These are phyloP conservation scores for Benitochromis conjunctus DNA, from an alignment of 2,113 vertebrate species.

Conservation along the genomic window DNA sequence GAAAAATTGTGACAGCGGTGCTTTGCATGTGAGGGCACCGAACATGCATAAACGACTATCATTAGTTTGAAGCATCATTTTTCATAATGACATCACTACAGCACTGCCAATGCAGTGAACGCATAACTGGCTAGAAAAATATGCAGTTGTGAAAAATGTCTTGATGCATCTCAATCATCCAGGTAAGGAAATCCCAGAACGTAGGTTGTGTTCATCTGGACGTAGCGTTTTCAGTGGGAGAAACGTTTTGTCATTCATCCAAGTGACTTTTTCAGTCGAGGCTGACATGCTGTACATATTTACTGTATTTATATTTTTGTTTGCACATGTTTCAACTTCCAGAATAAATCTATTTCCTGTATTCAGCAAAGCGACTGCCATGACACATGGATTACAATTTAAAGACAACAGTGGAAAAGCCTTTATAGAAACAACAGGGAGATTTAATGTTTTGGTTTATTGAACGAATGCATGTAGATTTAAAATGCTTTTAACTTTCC, in stretches of 20 bases:
- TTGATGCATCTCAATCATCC: neutral
- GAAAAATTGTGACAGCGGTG: neutral
- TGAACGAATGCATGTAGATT: too few species aligned
- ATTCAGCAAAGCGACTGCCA: neutral
- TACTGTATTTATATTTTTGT: neutral
- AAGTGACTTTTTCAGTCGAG: neutral
- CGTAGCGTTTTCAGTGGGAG: accelerated
- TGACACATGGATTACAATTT: neutral
- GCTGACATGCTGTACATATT: too few species aligned
- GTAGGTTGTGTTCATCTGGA: neutral
- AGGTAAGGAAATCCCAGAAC: neutral
- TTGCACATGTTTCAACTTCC: neutral
- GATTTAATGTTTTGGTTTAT: neutral
- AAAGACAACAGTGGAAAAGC: neutral
- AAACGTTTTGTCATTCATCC: neutral
- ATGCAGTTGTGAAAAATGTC: neutral
- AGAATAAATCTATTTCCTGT: neutral
- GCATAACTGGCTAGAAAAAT: neutral
- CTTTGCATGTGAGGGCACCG: neutral
- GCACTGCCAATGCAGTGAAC: neutral
- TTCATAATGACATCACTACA: neutral
- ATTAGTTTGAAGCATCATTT: neutral
- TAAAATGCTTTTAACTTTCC: neutral
- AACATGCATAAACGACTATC: neutral
- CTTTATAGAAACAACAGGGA: neutral